Base-by-base conservation (phyloP, 2,888 invertebrate species). In the Ormyrus thymus region DNA sequence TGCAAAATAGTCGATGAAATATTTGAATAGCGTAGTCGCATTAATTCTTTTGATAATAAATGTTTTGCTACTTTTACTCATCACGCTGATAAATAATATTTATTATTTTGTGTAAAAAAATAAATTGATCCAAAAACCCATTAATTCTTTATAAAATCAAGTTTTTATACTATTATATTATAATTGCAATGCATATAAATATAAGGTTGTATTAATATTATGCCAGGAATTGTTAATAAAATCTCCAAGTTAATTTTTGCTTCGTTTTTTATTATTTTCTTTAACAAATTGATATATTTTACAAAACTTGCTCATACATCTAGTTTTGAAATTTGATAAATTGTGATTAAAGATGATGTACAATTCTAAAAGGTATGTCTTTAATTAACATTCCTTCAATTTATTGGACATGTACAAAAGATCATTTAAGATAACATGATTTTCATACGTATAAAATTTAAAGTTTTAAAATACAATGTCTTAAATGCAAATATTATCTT, bases 241-340 rank as follows among this genome's bases (percentile, higher is more conserved):
- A 65, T 45, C 9, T 55, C 50, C 11, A 11, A 73, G 15, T 73
- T 66, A 53, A 11, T 48, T 29, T 62, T 59, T 64, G 43, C 8
- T 15, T 2, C 56, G 48, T 64, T 55, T 66, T 55, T 74, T 76
- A 55, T 70, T 79, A 48, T 74, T 68, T 53, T 64, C 10, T 64
- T 56, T 68, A 76, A 76, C 72, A 76, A 70, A 62, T 6, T 51
- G 2, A 64, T 70, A 78, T 70, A 79, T 53, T 59, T 62, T 72
- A 62, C 13, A 76, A 68, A 75, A 74, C 10, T 69, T 64, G 7
- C n/a, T 62, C 15, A 62, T 72, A 29, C 53, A 70, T 29, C 29
- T 1, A 59, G 58, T 68, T 9, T 50, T 69, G 3, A 61, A 53
- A 45, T 29, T 61, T 69, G 5, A 65, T 76, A 56, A 69, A 51